Conservation (phyloP, 2,797 vertebrate genomes). For the Pantherophis vulpinus region DNA sequence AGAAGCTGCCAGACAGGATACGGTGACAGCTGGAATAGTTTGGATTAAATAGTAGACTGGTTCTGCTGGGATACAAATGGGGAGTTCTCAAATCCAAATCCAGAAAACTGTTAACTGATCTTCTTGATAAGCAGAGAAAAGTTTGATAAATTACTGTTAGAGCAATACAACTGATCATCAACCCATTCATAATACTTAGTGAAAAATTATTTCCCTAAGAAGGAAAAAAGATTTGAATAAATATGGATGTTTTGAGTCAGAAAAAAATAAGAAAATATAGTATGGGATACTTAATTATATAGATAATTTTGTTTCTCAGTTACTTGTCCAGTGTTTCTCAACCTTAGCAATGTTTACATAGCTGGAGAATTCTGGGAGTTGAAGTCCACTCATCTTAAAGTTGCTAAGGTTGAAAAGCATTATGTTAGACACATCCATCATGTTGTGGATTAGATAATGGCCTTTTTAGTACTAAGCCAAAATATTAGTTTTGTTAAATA, state of each 20-base stretch:
- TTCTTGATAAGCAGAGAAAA: not conserved
- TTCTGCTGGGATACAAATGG: not conserved
- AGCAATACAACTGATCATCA: not conserved
- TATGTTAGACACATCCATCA: not conserved
- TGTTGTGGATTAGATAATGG: not conserved
- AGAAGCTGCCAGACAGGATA: not conserved
- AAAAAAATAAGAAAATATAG: not conserved
- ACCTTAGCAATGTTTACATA: not conserved
- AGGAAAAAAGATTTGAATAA: not conserved
- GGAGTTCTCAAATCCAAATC: not conserved
- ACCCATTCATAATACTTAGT: not conserved
- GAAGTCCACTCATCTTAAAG: not conserved
- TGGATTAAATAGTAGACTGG: not conserved
- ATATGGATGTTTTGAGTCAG: not conserved
- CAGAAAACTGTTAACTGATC: not conserved
- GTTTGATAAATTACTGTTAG: not conserved
- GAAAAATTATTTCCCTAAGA: not conserved
- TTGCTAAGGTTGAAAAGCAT: not conserved
- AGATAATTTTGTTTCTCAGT: not conserved
- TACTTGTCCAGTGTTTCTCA: not conserved
- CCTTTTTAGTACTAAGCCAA: not conserved
- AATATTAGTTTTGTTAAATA: not conserved
- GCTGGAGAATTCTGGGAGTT: not conserved
- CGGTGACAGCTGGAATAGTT: not conserved
- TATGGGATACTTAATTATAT: not conserved